Base-by-base conservation (phyloP, 2,797 vertebrate genomes). In the Loriculus beryllinus region DNA sequence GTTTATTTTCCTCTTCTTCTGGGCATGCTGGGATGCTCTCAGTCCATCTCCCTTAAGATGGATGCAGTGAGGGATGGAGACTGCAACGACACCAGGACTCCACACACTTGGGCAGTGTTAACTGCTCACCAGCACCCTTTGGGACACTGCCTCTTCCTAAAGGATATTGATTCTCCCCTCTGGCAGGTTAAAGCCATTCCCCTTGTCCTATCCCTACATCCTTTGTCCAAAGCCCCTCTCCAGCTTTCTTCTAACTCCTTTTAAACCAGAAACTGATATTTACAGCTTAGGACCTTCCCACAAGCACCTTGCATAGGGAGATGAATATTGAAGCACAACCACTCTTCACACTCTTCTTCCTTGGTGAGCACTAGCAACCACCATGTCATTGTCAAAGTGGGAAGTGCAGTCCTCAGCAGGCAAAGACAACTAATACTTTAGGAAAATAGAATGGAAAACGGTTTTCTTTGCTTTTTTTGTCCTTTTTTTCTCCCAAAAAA, bases 21-120 rank as follows among this genome's bases (percentile, higher is more conserved):
- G 76, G 64, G 67, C 25, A 22, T 6, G 3, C 26, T 3, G 51
- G 84, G 74, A 48, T 42, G 77, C 67, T 33, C 54, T 0, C 7
- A 60, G 35, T 6, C 10, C 57, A 64, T 31, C 56, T 84, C 47
- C 28, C 12, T 4, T 2, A 42, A 52, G 60, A 40, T 22, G 9
- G 18, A 31, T 1, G 13, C 23, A 14, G 39, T 1, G 3, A 67
- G 64, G 59, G 33, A 57, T 9, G 18, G 70, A 29, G 54, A 33
- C 31, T 25, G 25, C 42, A 33, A 1, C 0, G 2, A 9, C 21
- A 9, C 8, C 0, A 0, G 31, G 65, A 63, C 60, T 1, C 19
- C 3, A 49, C 0, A 0, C 3, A 0, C 60, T 62, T 13, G 33
- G 70, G 49, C 0, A 22, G 45, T 56, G 60, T 60, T 75, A 62